These are phyloP conservation scores for Machimus atricapillus DNA, from an alignment of 2,888 invertebrate species.

Conservation along the genomic window DNA sequence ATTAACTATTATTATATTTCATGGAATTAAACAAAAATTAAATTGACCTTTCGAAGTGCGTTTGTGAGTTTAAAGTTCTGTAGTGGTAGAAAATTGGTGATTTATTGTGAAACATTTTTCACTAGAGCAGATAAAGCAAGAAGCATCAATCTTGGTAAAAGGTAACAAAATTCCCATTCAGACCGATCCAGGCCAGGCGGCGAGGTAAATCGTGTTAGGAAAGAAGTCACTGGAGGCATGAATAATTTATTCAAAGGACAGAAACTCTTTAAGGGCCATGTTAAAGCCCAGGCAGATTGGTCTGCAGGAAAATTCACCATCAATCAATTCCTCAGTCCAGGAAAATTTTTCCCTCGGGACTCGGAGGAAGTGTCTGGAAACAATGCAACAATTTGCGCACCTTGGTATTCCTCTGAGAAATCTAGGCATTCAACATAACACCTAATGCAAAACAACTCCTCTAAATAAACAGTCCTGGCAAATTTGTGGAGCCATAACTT, in stretches of 20 bases:
- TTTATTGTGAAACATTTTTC: neutral
- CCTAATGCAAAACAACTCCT: neutral
- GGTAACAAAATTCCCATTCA: neutral
- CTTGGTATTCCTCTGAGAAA: constrained; percentile 1
- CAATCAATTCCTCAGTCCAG: neutral
- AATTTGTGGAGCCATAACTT: neutral
- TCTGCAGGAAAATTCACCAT: neutral
- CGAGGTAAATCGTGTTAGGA: neutral
- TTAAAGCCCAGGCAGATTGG: neutral
- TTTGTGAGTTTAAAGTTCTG: neutral
- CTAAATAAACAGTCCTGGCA: neutral
- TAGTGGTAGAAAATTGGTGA: neutral
- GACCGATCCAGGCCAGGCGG: neutral
- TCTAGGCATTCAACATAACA: neutral
- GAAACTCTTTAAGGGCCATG: neutral
- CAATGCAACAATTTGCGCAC: neutral
- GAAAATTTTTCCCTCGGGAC: neutral
- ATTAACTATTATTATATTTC: neutral
- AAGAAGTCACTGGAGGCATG: neutral
- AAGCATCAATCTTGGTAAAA: neutral
- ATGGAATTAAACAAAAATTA: neutral
- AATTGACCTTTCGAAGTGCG: neutral
- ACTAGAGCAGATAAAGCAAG: neutral
- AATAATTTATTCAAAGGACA: neutral
- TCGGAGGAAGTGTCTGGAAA: neutral